phyloP scores from a whole-genome alignment of 2,797 vertebrate species.

The Chromis chromis region DNA sequence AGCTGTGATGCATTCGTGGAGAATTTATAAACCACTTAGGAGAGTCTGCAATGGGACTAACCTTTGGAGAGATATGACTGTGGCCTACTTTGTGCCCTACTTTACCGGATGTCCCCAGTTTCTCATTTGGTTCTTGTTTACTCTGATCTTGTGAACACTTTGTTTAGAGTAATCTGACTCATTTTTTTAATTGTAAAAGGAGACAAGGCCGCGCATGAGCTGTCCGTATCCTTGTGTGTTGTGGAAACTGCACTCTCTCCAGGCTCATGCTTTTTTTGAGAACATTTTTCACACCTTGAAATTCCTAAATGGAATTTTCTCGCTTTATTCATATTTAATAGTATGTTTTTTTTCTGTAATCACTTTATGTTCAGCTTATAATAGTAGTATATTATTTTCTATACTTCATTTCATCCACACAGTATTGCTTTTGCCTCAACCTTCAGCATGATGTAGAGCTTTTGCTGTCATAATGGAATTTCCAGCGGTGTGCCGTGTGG shows the following conservation, averaged over 20 bases:
- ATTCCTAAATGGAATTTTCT: background rate
- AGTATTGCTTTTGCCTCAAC: constrained; percentile 13
- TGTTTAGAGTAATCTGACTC: constrained; percentile 31
- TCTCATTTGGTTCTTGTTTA: constrained; percentile 64
- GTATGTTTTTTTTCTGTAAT: no score
- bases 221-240: background rate
- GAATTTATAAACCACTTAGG: constrained; percentile 77
- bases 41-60: constrained; percentile 66
- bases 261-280: background rate
- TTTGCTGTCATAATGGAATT: background rate
- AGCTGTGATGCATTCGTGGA: constrained; percentile 61
- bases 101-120: constrained; percentile 59
- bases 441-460: constrained; percentile 18
- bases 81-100: constrained; percentile 80
- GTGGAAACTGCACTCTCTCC: background rate
- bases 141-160: constrained; percentile 33
- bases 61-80: constrained; percentile 69
- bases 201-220: background rate
- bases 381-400: no score
- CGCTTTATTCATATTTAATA: no score
- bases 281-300: constrained; percentile 25
- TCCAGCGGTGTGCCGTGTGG: background rate
- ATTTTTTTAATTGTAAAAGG: constrained; percentile 7
- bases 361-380: no score
- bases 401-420: no score